Conservation (phyloP, 2,888 invertebrate genomes). For the Tortrix viridana region DNA sequence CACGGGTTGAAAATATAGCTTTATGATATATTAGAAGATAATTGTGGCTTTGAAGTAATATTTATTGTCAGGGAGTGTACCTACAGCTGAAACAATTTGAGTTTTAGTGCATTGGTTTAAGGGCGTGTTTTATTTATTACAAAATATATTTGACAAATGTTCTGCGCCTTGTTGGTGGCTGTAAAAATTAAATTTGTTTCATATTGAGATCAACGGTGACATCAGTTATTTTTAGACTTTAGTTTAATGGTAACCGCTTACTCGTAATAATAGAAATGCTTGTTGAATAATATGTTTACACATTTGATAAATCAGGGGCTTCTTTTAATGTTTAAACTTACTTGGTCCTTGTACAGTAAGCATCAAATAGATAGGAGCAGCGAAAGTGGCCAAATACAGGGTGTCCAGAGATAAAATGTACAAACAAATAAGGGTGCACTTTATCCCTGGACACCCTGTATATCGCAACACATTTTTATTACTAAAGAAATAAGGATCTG, state of each 20-base stretch:
- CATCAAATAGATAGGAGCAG: too few species aligned
- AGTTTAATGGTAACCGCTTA: not conserved
- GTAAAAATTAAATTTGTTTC: constrained; percentile 44
- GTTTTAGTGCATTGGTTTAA: constrained; percentile 12
- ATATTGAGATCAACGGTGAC: constrained; percentile 43
- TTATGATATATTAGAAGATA: constrained; percentile 50
- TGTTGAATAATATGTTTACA: too few species aligned
- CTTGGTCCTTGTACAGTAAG: too few species aligned
- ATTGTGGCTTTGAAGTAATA: constrained; percentile 46
- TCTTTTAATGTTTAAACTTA: too few species aligned
- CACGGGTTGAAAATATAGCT: constrained; percentile 52
- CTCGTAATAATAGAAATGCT: not conserved
- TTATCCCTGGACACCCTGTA: too few species aligned
- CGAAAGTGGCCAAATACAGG: too few species aligned
- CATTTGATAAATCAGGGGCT: too few species aligned
- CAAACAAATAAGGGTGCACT: too few species aligned
- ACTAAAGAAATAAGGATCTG: too few species aligned
- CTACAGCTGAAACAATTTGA: constrained; percentile 11
- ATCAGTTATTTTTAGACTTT: constrained; percentile 30
- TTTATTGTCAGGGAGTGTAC: constrained; percentile 27
- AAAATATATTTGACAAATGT: constrained; percentile 46
- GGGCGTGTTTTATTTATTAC: constrained; percentile 25
- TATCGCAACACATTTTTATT: too few species aligned
- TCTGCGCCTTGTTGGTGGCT: constrained; percentile 44
- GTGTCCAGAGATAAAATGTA: too few species aligned